These are phyloP conservation scores for Lordiphosa clarofinis DNA, from an alignment of 1,140 invertebrate species.

Conservation along the genomic window DNA sequence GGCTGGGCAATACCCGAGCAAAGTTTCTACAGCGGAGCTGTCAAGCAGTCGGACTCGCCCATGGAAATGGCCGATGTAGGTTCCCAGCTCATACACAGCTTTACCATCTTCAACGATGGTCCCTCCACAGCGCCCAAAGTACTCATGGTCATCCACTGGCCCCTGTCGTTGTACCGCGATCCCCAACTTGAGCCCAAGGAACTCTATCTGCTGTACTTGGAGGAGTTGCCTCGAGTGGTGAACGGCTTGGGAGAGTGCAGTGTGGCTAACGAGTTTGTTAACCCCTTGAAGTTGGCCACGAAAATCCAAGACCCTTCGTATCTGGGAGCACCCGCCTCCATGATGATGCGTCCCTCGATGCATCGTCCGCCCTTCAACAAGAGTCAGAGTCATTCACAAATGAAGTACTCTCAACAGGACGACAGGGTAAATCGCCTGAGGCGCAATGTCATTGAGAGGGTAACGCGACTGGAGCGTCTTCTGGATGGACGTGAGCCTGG, in stretches of 20 bases:
- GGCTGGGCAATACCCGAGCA: slow-evolving; percentile 87
- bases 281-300: slow-evolving; percentile 85
- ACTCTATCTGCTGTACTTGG: slow-evolving; percentile 95
- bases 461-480: slow-evolving; percentile 86
- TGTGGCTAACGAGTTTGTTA: slow-evolving; percentile 82
- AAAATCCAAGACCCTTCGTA: slow-evolving; percentile 69
- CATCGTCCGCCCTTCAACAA: slow-evolving; percentile 19
- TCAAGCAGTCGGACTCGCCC: slow-evolving; percentile 89
- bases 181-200: slow-evolving; percentile 82
- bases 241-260: slow-evolving; percentile 84
- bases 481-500: slow-evolving; percentile 80
- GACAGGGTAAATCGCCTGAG: slow-evolving; percentile 74
- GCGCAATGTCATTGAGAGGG: slow-evolving; percentile 85
- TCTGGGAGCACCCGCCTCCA: slow-evolving; percentile 49
- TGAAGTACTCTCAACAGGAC: slow-evolving; percentile 14
- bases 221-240: slow-evolving; percentile 88
- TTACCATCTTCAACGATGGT: slow-evolving; percentile 91
- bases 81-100: slow-evolving; percentile 90
- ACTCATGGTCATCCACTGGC: slow-evolving; percentile 92
- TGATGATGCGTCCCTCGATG: slow-evolving; percentile 42
- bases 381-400: slow-evolving; percentile 19
- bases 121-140: slow-evolving; percentile 90
- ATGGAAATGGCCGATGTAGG: slow-evolving; percentile 92
- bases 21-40: slow-evolving; percentile 92
- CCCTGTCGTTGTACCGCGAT: slow-evolving; percentile 91